Base-by-base conservation (phyloP, 1,140 invertebrate species). In the Drosophila carrolli region DNA sequence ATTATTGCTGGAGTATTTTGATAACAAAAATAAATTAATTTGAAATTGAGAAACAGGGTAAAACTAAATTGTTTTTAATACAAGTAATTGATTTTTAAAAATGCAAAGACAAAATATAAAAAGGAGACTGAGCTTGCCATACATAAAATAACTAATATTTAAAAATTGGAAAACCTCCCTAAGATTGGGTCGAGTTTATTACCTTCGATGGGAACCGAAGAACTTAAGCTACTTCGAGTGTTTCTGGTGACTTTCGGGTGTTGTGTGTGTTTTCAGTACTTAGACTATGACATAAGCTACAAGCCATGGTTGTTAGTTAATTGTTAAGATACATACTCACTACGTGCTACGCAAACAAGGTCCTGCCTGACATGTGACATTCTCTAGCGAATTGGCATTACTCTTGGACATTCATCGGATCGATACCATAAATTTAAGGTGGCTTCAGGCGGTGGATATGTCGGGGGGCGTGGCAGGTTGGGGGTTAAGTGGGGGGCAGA, bases 321-420 rank as follows among this genome's bases (percentile, higher is more conserved):
- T 65, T 57, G 55, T 75, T 88, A 70, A 66, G 78, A 85, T 85
- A 85, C 77, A 85, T 85, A 85, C 73, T 88, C 58, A 79, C 75
- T 86, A 88, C 66, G 50, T 79, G 75, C 75, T 88, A 88, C 65
- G 79, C 79, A 81, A 76, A 79, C 60, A 88, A 86, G 83, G 83
- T 88, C 83, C 83, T 89, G 83, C 83, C 83, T 86, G 79, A 82
- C 66, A 67, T 82, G 54, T 48, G 67, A 71, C 67, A 48, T 68
- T 70, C 61, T 70, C 67, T 58, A 58, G 51, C 51, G 44, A 67
- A 60, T 77, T 70, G 81, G 81, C 81, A 77, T 85, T 70, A 23
- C 46, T 44, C 35, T 66, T 85, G 83, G 82, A 83, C 83, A 73
- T 70, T 86, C 56, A 62, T 54, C 76, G 67, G 14, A 66, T 75